Conservation (phyloP, 1,140 invertebrate genomes). For the Schlechtendalia chinensis region DNA sequence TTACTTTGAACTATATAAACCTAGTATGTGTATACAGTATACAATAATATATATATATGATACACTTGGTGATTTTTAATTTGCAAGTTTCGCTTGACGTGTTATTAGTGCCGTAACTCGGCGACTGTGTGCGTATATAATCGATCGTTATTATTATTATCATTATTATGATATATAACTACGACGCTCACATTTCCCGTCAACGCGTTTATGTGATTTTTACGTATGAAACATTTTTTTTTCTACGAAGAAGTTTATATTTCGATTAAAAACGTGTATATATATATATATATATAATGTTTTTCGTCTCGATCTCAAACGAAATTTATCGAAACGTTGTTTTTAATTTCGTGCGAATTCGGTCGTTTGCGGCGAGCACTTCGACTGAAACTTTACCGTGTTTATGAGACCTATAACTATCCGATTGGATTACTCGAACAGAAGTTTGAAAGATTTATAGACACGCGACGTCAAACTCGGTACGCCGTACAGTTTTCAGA, state of each 20-base stretch:
- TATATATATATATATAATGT: too few relatives aligned
- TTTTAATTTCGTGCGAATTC: conserved; percentile 15
- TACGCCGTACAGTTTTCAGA: background rate
- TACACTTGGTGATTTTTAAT: background rate
- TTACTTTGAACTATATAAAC: background rate
- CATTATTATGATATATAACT: too few relatives aligned
- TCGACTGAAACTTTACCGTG: conserved; percentile 12
- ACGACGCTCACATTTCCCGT: background rate
- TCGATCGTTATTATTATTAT: too few relatives aligned
- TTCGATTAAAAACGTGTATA: too few relatives aligned
- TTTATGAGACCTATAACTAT: conserved; percentile 26
- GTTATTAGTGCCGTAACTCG: background rate
- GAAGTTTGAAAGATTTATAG: conserved; percentile 30
- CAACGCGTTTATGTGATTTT: background rate
- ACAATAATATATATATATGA: too few relatives aligned
- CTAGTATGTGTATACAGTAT: too few relatives aligned
- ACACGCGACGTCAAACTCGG: conserved; percentile 23
- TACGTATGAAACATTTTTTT: background rate
- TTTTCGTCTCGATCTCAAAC: too few relatives aligned
- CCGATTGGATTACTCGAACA: conserved; percentile 14
- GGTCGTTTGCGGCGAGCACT: background rate
- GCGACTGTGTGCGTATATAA: background rate
- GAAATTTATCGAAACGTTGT: background rate
- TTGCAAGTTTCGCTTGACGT: background rate
- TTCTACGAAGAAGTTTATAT: background rate